Conservation (phyloP, 2,797 vertebrate genomes). For the Helarctos malayanus region DNA sequence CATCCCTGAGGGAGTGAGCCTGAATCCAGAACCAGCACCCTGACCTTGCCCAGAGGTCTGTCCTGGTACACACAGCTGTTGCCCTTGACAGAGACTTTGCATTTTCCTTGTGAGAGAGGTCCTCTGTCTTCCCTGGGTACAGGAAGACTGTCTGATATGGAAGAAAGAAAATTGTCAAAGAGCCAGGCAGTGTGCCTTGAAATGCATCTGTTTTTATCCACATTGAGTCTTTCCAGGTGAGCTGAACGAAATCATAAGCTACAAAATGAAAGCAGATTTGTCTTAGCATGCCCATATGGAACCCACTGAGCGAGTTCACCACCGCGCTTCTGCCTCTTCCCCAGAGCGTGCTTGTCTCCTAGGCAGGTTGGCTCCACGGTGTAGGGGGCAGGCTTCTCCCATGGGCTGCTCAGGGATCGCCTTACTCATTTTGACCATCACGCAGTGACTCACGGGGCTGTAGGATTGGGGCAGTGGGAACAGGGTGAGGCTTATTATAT, state of each 20-base stretch:
- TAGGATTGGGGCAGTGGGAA: background rate
- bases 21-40: background rate
- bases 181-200: conserved; percentile 49
- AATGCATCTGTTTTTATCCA: conserved; percentile 81
- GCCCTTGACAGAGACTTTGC: conserved; percentile 13
- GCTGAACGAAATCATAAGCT: conserved; percentile 76
- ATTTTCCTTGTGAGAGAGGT: conserved; percentile 41
- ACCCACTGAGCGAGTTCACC: background rate
- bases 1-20: conserved; percentile 3
- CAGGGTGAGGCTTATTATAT: background rate
- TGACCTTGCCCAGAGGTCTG: background rate
- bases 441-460: background rate
- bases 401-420: background rate
- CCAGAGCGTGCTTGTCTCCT: background rate
- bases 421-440: background rate
- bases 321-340: fast-evolving
- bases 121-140: conserved; percentile 1
- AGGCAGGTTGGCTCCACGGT: background rate
- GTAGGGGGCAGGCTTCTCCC: background rate
- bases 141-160: conserved; percentile 66
- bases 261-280: conserved; percentile 80
- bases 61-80: background rate
- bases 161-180: conserved; percentile 77
- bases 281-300: background rate
- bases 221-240: conserved; percentile 86